A percentile compares a stretch with the other conserved stretches of the same genome.
Conservation (phyloP, 2,888 invertebrate species). For the Drosophila emarginata region DNA sequence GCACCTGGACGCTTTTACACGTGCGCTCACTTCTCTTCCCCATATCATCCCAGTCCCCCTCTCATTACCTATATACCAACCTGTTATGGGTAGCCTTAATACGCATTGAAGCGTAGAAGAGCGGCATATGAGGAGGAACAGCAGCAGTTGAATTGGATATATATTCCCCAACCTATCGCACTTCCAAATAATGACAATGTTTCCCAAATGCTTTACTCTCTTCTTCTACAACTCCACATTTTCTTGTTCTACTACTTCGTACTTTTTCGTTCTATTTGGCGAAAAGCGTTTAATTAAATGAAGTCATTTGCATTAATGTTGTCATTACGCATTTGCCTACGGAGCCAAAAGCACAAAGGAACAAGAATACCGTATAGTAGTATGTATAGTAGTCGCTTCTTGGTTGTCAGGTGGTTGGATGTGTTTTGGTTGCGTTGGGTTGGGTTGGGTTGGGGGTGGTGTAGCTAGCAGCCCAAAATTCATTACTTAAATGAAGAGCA, state of each 20-base stretch:
- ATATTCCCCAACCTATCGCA: background rate
- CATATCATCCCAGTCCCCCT: conserved; percentile 4
- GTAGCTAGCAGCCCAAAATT: conserved; percentile 51
- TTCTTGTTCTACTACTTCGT: conserved; percentile 35
- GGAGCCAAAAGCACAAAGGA: conserved; percentile 27
- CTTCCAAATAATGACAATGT: conserved; percentile 29
- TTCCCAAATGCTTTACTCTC: conserved; percentile 9
- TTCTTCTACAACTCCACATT: background rate
- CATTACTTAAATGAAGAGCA: conserved; percentile 68
- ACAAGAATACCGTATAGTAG: background rate
- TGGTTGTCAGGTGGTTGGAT: conserved; percentile 7
- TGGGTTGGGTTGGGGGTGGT: no score
- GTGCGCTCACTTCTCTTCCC: conserved; percentile 56
- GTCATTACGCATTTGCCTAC: conserved; percentile 74
- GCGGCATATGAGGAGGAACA: conserved; percentile 52
- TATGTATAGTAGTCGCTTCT: background rate
- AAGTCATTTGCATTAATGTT: conserved; percentile 76
- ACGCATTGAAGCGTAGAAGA: conserved; percentile 65
- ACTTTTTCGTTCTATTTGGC: conserved; percentile 2
- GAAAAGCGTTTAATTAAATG: conserved; percentile 69
- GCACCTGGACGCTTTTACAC: conserved; percentile 59
- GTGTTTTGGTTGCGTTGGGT: no score
- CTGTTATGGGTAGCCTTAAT: conserved; percentile 47
- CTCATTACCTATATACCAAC: background rate
- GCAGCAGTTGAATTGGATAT: conserved; percentile 8